Conservation (phyloP, 2,797 vertebrate species). For the Lithobates pipiens region DNA sequence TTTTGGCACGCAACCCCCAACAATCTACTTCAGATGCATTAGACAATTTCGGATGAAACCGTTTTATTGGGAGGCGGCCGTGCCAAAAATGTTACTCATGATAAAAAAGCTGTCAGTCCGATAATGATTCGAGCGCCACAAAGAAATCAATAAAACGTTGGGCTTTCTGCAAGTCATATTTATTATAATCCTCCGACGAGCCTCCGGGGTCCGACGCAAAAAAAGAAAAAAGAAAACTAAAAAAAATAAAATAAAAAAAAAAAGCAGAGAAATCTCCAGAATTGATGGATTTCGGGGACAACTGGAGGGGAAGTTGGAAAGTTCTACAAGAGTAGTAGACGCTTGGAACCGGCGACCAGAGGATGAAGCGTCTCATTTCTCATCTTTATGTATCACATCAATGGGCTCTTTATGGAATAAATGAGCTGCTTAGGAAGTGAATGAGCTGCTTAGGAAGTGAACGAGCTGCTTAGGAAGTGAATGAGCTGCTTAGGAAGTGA, state of each 20-base stretch:
- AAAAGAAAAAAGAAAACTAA: no score
- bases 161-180: constrained; percentile 6
- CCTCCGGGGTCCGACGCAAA: no score
- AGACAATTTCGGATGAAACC: constrained; percentile 45
- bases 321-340: neutral
- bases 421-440: no score
- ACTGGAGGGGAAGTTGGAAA: neutral
- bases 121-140: constrained; percentile 25
- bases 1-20: constrained; percentile 24
- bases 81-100: constrained; percentile 52
- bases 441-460: no score
- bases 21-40: constrained; percentile 36
- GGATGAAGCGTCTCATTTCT: neutral
- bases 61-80: constrained; percentile 39
- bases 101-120: constrained; percentile 34
- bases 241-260: no score
- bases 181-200: constrained; percentile 1
- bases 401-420: no score
- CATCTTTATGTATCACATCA: neutral
- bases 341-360: neutral
- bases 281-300: neutral
- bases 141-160: constrained; percentile 23
- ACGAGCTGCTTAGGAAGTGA: no score
- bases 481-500: no score
- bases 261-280: neutral